A percentile compares a stretch with the other conserved stretches of the same genome.
Conservation (phyloP, 2,888 invertebrate genomes). For the Asteroscopus sphinx region DNA sequence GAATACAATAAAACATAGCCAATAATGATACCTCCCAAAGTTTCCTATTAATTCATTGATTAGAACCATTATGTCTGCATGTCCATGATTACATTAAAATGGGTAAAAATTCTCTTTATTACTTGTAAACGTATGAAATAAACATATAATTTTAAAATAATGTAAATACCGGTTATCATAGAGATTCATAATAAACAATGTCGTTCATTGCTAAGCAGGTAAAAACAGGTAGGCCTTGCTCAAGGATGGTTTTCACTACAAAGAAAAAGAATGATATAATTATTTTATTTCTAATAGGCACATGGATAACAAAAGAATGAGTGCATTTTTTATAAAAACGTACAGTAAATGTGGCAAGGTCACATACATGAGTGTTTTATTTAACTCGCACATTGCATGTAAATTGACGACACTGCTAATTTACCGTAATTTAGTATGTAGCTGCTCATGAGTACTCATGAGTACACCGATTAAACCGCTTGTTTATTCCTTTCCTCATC, state of each 20-base stretch:
- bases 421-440: no score
- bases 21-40: constrained; percentile 50
- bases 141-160: constrained; percentile 10
- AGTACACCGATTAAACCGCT: no score
- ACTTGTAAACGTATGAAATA: constrained; percentile 12
- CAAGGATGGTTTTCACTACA: constrained; percentile 25
- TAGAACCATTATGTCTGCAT: constrained; percentile 68
- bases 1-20: constrained; percentile 79
- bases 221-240: constrained; percentile 48
- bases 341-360: neutral
- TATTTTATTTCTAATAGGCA: constrained; percentile 1
- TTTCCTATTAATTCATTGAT: constrained; percentile 81
- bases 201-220: constrained; percentile 24
- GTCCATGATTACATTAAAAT: constrained; percentile 6
- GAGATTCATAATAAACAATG: constrained; percentile 25
- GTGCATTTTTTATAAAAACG: constrained; percentile 7
- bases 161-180: constrained; percentile 13
- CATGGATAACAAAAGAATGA: constrained; percentile 2
- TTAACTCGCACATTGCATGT: no score
- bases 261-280: constrained; percentile 1
- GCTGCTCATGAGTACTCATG: no score
- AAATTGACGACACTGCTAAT: constrained; percentile 3
- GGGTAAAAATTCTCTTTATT: constrained; percentile 22
- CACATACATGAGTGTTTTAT: neutral
- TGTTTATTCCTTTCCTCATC: no score